Base-by-base conservation (phyloP, 2,888 invertebrate genomes). In the Agrochola litura region DNA sequence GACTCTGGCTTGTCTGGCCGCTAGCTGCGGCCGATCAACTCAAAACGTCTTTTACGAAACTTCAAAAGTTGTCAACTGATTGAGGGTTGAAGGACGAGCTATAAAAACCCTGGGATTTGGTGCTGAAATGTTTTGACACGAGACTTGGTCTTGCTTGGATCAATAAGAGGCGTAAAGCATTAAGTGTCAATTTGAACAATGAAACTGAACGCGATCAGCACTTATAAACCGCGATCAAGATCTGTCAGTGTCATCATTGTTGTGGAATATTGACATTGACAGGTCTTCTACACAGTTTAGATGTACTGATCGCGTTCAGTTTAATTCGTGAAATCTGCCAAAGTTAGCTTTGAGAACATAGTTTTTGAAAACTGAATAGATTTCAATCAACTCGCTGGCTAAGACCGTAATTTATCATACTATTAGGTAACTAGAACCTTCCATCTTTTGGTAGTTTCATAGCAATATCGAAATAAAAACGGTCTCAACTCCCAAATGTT, bases 1-100 rank as follows among this genome's bases (percentile, higher is more conserved):
- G 94, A 95, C 95, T 93, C 93, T 94, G 93, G 96, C 95, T 95
- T 93, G 96, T 96, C 96, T 96, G 95, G 93, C 87, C 90, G 90
- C 85, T 88, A 91, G 91, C 91, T 90, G 92, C 89, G 93, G 91
- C 90, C 93, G 95, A 95, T 94, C 95, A 94, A 94, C 95, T 93
- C 92, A 75, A 86, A 86, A 86, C 72, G 91, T 94, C 91, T 93
- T 94, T 93, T 92, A 90, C 89, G 89, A 91, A 93, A 95, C 92
- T 94, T 94, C 92, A 90, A 85, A 89, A 90, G 80, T 86, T 83
- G 79, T 83, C 77, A 86, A 88, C 81, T 87, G 85, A 77, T 83
- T 83, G 66, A 61, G 41, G 41, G 64, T 81, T 77, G 73, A 70
- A 76, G 75, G 78, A 79, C 71, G 25, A 25, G 56, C 6, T 73